Evolutionary conservation across 2,797 vertebrate species (phyloP), one percentile per base, ranked within the genome.

Genomic region (Myripristis jacobus): DNA sequence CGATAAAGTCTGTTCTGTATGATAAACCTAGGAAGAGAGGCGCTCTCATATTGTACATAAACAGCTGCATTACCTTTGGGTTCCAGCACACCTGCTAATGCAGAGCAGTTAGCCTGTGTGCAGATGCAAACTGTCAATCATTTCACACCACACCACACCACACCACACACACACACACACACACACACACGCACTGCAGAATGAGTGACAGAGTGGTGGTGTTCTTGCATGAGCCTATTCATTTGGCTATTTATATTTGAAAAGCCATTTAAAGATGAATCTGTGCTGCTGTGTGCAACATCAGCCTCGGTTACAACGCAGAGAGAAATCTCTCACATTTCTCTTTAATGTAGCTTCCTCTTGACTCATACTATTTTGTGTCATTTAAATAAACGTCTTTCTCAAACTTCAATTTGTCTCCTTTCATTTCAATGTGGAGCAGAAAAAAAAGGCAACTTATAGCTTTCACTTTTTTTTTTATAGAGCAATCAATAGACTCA

Each of bases 41-140:
- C 83, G 54, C 81, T 56, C 27, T 79, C 34, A 12, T 61, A 70
- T 73, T 84, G 82, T 78, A 78, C 82, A 82, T 69, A 87, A 88
- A 88, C 88, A 91, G 82, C 89, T 89, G 88, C 84, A 75, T 91
- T 89, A 91, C 90, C 90, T 91, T 86, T 89, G 89, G 87, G 86
- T 85, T 89, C 82, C 66, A 75, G 84, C 86, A 80, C 88, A 92
- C 90, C 91, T 91, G 91, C 90, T 73, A 63, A 73, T 68, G 85
- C 86, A 81, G 71, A 89, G 82, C 87, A 83, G 87, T 86, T 88
- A 86, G 82, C 74, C 80, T 77, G 80, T 54, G 65, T 83, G 79
- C 88, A 89, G 81, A 90, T 89, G 88, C 81, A 90, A 89, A 83
- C 87, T 91, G 90, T 86, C 91, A 91, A 86, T 89, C 88, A 91